Conservation (phyloP, 2,797 vertebrate species). For the Phylloscopus collybita region DNA sequence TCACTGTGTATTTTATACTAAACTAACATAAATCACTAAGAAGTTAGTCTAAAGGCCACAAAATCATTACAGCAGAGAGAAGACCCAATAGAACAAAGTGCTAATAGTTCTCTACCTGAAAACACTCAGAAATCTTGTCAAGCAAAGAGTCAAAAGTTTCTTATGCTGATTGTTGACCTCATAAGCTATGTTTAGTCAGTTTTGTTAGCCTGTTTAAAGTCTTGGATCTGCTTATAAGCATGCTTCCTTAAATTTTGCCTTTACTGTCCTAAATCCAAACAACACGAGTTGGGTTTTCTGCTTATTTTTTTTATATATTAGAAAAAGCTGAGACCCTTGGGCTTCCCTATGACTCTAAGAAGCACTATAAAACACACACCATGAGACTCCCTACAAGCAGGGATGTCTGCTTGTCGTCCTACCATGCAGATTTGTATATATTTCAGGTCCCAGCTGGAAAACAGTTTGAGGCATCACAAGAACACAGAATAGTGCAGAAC, state of each 20-base stretch:
- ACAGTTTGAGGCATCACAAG: not conserved
- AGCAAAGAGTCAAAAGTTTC: not conserved
- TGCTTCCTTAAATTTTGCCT: not conserved
- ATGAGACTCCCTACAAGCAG: not conserved
- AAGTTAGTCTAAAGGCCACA: not conserved
- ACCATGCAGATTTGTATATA: not conserved
- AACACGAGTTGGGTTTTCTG: not conserved
- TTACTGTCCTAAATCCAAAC: not conserved
- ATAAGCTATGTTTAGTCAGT: not conserved
- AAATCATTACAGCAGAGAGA: not conserved
- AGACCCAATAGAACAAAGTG: not conserved
- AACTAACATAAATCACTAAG: not conserved
- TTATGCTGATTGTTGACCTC: not conserved
- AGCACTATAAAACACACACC: not conserved
- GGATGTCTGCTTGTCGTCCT: not conserved
- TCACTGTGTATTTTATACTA: not conserved
- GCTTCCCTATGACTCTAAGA: not conserved
- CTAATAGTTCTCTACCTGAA: not conserved
- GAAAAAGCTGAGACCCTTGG: not conserved
- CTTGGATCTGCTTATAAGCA: not conserved
- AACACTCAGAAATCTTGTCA: not conserved
- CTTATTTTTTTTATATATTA: not conserved
- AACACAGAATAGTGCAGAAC: accelerated
- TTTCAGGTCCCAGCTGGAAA: not conserved
- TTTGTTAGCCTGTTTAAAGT: not conserved